Evolutionary conservation across 1,140 invertebrate genomes (phyloP), one percentile per base, ranked within the genome.

Genomic region (Cyrtorhinus lividipennis): DNA sequence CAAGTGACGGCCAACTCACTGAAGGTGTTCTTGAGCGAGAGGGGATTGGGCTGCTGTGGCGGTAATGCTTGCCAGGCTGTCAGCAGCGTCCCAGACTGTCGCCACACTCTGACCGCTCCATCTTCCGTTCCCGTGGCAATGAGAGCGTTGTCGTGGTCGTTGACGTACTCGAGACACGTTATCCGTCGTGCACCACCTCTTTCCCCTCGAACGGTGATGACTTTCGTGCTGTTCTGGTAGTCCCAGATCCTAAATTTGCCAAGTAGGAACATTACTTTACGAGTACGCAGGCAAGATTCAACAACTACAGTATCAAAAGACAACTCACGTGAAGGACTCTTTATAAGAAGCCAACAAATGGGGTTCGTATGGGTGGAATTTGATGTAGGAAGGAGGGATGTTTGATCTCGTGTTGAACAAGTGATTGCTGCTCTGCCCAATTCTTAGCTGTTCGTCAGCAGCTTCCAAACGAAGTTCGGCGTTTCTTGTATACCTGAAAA

Each of bases 351-450:
- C 85, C 53, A 88, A 88, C 57, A 94, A 77, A 72, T 91, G 86
- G 66, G 88, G 82, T 70, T 95, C 90, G 72, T 88, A 95, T 0
- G 92, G 91, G 79, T 95, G 87, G 74, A 95, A 89, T 64, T 83
- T 79, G 56, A 95, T 76, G 18, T 87, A 80, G 62, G 83, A 80
- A 18, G 91, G 89, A 63, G 85, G 80, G 62, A 85, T 81, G 62
- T 83, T 78, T 68, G 86, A 90, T 69, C 85, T 83, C 57, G 87
- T 83, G 67, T 86, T 83, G 77, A 94, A 94, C 53, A 88, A 78
- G 76, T 91, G 87, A 65, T 85, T 84, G 67, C 81, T 77, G 53
- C 26, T 73, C 70, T 46, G 75, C 69, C 22, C 75, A 72, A 69
- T 56, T 68, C 78, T 78, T 27, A 72, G 66, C 63, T 83, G 80